phyloP scores from a whole-genome alignment of 1,140 invertebrate genomes.

The Ceratina japonica region DNA sequence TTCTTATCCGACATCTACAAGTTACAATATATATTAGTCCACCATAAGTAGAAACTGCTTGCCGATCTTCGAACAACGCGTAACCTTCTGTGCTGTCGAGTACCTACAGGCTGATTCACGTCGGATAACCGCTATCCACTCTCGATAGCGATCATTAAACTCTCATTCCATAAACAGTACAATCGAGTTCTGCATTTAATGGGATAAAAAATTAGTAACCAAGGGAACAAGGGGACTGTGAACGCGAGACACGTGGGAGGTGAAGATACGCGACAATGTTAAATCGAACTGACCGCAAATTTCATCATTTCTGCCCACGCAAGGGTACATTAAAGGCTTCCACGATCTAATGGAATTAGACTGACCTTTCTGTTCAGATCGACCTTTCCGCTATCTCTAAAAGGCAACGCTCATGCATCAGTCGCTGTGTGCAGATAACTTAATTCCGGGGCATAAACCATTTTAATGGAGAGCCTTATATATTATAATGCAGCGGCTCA shows the following conservation, averaged over 20 bases:
- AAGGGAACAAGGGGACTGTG: background rate
- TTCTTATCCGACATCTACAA: slow-evolving; percentile 44
- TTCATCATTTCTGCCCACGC: slow-evolving; percentile 31
- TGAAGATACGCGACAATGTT: slow-evolving; percentile 31
- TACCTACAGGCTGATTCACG: slow-evolving; percentile 18
- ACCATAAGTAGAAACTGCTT: slow-evolving; percentile 34
- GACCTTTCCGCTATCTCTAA: slow-evolving; percentile 25
- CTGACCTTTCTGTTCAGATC: slow-evolving; percentile 25
- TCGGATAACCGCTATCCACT: slow-evolving; percentile 10
- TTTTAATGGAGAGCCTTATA: background rate
- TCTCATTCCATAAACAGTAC: background rate
- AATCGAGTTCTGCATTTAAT: background rate
- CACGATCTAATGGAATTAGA: slow-evolving; percentile 36
- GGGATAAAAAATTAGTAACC: background rate
- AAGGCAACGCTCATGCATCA: background rate
- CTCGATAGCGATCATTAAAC: background rate
- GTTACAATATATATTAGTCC: slow-evolving; percentile 40
- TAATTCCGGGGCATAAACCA: background rate
- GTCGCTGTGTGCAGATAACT: background rate
- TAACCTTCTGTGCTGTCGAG: background rate
- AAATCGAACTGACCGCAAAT: slow-evolving; percentile 29
- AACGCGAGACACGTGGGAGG: background rate
- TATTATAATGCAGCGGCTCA: no score
- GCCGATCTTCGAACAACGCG: slow-evolving; percentile 6
- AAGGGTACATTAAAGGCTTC: slow-evolving; percentile 23